These are phyloP conservation scores for Myanophis thanlyinensis DNA, from an alignment of 2,113 vertebrate species.

Conservation along the genomic window DNA sequence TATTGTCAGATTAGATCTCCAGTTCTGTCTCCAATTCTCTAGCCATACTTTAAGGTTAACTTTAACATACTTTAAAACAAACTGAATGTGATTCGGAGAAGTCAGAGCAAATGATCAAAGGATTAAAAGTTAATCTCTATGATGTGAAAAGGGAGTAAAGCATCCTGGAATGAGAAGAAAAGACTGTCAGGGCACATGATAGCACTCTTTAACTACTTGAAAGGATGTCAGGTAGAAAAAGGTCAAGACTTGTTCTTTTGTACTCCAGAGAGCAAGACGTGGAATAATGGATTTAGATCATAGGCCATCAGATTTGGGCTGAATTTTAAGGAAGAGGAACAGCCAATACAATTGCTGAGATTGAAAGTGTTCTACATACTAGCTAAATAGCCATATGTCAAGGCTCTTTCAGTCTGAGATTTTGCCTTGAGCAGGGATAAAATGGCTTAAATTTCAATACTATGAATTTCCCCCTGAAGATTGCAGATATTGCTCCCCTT, in stretches of 20 bases:
- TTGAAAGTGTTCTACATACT: neutral
- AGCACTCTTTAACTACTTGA: neutral
- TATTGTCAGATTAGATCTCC: neutral
- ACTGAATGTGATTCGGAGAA: neutral
- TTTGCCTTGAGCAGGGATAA: neutral
- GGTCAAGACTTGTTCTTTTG: neutral
- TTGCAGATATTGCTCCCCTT: neutral
- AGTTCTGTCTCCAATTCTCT: neutral
- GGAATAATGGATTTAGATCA: neutral
- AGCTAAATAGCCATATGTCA: neutral
- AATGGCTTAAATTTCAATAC: neutral
- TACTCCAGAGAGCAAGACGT: neutral
- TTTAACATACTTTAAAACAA: neutral
- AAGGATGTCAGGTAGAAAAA: neutral
- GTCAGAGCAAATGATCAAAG: neutral
- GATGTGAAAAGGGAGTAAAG: neutral
- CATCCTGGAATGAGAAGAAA: neutral
- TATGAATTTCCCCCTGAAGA: neutral
- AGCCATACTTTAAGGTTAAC: neutral
- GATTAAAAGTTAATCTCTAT: neutral
- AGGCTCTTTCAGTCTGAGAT: neutral
- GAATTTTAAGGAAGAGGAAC: neutral
- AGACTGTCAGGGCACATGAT: neutral
- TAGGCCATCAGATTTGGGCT: neutral
- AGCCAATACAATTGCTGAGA: neutral